phyloP scores from a whole-genome alignment of 2,113 vertebrate genomes.

The Hucho hucho region DNA sequence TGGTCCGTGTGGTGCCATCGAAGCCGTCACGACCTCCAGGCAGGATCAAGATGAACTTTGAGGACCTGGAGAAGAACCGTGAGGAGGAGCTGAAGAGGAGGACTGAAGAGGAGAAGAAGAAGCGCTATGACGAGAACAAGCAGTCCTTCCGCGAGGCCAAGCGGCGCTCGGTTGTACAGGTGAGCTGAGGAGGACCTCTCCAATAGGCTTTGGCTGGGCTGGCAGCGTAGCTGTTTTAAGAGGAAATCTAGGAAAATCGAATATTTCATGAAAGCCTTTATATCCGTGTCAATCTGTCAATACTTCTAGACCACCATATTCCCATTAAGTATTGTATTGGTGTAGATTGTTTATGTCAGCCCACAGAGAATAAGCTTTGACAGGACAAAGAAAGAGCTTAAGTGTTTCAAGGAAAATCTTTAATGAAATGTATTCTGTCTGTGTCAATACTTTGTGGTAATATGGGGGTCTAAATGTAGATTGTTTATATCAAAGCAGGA shows the following conservation, averaged over 20 bases:
- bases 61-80: constrained; percentile 80
- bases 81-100: constrained; percentile 73
- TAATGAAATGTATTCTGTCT: background rate
- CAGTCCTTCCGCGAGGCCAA: constrained; percentile 83
- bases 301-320: no score
- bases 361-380: no score
- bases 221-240: background rate
- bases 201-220: background rate
- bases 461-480: background rate
- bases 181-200: constrained; percentile 19
- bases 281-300: no score
- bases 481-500: constrained; percentile 37
- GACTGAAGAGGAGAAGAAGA: constrained; percentile 81
- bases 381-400: no score
- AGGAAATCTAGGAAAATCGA: no score
- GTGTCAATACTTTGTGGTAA: no score
- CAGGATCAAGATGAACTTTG: constrained; percentile 84
- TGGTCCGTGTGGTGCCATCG: constrained; percentile 83
- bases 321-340: no score
- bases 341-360: background rate
- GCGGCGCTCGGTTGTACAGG: constrained; percentile 74
- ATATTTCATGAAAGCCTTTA: no score
- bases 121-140: constrained; percentile 77
- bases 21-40: constrained; percentile 80
- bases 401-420: background rate